Evolutionary conservation across 92 coral and sea anemone genomes (phyloP).

Genomic region (Epizoanthus rinbou): DNA sequence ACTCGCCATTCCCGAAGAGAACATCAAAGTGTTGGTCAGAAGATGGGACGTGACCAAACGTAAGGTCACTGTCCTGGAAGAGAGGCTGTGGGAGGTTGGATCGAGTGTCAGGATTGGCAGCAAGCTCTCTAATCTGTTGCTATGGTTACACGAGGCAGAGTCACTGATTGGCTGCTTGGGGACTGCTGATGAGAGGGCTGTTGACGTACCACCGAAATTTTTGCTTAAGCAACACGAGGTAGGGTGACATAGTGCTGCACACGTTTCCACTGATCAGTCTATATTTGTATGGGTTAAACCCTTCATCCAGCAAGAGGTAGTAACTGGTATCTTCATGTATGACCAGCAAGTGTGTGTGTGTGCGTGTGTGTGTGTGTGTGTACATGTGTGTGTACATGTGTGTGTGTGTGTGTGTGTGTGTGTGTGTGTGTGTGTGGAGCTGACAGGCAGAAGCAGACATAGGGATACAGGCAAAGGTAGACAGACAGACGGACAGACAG

Average conservation of each 20-base stretch:
- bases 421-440: too few species aligned
- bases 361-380: too few species aligned
- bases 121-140: slow-evolving; percentile 76
- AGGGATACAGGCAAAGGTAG: too few species aligned
- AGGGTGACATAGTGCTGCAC: neutral
- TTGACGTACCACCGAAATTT: slow-evolving; percentile 75
- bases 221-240: slow-evolving; percentile 89
- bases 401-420: too few species aligned
- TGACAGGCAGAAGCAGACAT: too few species aligned
- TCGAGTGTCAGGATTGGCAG: slow-evolving; percentile 59
- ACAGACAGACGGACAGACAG: too few species aligned
- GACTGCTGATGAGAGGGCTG: slow-evolving; percentile 62
- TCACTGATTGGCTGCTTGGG: slow-evolving; percentile 80
- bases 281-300: too few species aligned
- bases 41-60: slow-evolving; percentile 93
- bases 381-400: too few species aligned
- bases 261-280: too few species aligned
- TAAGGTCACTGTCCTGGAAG: slow-evolving; percentile 87
- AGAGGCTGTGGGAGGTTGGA: slow-evolving; percentile 79
- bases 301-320: too few species aligned
- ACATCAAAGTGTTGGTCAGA: slow-evolving; percentile 76
- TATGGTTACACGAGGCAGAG: slow-evolving; percentile 97
- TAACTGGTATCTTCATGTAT: too few species aligned
- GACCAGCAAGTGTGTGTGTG: too few species aligned
- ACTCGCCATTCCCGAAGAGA: slow-evolving; percentile 76